Conservation (phyloP, 2,113 vertebrate species). For the Melanocharis versteri region DNA sequence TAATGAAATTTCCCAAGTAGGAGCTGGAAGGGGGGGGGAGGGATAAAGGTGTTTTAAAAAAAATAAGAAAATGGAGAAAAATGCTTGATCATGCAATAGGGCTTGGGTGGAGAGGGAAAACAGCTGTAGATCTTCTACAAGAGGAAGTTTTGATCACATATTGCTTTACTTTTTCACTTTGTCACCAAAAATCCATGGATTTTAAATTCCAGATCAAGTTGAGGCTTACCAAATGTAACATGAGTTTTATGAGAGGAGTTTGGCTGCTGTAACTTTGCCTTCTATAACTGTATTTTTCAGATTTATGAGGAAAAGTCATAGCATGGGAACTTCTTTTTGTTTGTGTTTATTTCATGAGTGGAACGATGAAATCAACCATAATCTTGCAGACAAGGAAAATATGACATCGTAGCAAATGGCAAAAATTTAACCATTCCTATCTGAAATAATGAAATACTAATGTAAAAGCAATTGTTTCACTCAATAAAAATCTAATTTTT, state of each 20-base stretch:
- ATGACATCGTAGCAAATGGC: not conserved
- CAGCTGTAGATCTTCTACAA: not conserved
- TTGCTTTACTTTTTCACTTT: not conserved
- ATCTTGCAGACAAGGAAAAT: not conserved
- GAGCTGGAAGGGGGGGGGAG: fast-evolving
- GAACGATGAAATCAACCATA: not conserved
- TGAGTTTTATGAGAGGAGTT: not conserved
- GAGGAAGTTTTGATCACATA: not conserved
- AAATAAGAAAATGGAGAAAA: not conserved
- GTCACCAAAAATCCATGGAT: not conserved
- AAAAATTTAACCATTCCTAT: not conserved
- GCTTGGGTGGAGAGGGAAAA: not conserved
- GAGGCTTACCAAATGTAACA: not conserved
- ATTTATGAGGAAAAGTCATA: not conserved
- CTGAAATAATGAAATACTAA: constrained; percentile 1
- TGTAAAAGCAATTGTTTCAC: constrained; percentile 52
- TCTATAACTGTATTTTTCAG: not conserved
- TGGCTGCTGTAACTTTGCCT: not conserved
- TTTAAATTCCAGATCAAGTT: not conserved
- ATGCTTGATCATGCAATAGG: not conserved
- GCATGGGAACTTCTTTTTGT: not conserved
- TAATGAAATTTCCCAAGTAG: not conserved
- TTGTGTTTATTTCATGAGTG: not conserved
- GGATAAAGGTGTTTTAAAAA: fast-evolving
- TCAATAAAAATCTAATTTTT: constrained; percentile 57